Evolutionary conservation across 2,113 vertebrate genomes (phyloP).

Genomic region (Epinephelus moara): DNA sequence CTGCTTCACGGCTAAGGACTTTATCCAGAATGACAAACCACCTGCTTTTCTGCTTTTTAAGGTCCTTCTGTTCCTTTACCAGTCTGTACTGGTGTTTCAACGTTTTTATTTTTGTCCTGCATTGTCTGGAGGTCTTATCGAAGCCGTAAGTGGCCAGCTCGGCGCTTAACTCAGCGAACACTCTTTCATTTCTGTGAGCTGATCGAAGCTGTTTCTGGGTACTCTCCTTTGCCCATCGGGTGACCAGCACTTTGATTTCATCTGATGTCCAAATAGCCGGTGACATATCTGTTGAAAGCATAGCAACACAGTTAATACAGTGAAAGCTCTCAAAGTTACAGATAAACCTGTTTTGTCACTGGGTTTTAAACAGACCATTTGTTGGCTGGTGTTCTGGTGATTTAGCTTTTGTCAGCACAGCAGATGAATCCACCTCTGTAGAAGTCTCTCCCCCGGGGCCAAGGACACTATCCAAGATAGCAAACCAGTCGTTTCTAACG

Average conservation of each 20-base stretch:
- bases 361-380: conserved; percentile 18
- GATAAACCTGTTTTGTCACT: neutral
- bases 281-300: neutral
- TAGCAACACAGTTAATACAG: neutral
- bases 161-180: conserved; percentile 46
- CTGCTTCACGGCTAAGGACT: neutral
- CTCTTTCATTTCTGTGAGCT: conserved; percentile 10
- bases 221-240: conserved; percentile 29
- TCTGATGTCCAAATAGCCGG: conserved; percentile 39
- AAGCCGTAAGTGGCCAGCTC: conserved; percentile 54
- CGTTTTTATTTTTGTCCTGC: conserved; percentile 30
- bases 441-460: neutral
- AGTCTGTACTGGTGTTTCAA: conserved; percentile 39
- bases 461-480: conserved; percentile 45
- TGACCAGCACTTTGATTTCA: conserved; percentile 44
- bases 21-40: conserved; percentile 51
- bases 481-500: conserved; percentile 38
- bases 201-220: conserved; percentile 30
- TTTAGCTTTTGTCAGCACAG: neutral
- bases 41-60: neutral
- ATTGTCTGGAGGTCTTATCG: conserved; percentile 50
- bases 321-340: neutral
- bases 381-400: conserved; percentile 1
- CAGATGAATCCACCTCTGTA: conserved; percentile 11
- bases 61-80: neutral